Evolutionary conservation across 2,797 vertebrate species (phyloP), one percentile per base, ranked within the genome.

Genomic region (Pangasius djambal): DNA sequence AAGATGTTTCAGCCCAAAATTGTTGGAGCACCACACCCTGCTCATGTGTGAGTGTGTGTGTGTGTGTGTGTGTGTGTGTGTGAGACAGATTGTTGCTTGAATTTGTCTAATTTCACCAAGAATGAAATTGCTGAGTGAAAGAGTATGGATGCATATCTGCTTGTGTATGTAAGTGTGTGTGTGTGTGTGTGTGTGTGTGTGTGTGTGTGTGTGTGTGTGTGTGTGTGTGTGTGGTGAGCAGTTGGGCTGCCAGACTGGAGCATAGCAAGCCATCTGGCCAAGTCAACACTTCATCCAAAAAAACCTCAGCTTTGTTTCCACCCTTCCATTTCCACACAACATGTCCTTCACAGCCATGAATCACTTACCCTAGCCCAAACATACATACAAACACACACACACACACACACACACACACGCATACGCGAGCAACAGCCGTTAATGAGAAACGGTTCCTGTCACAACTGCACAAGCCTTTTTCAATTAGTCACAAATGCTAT

Each of bases 161-260:
- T 59, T 37, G 59, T 86, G 77, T 87, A 69, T 92, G 88, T 87
- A 31, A 55, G 84, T 48, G 34, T 86, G 67, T 69, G 72, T 75
- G 72, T 48, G 70, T 85, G 86, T 83, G 87, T 87, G 70, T 88
- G 85, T 65, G 88, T 77, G 86, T 90, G 89, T 85, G 59, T 89
- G 52, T 86, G 83, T 89, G 86, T 86, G 82, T 91, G 87, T 91
- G 89, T 90, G 91, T 89, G 72, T 86, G 82, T 90, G 89, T 86
- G 70, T 74, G 81, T 90, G 82, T 88, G 89, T 78, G 89, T 75
- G 92, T 61, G 82, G 84, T 63, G 95, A 97, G 96, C 97, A 97
- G 96, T 97, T 97, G 97, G 96, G 94, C 95, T 96, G 97, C 96
- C 97, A 97, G 96, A 97, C 97, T 97, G 96, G 94, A 96, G 96